Evolutionary conservation across 1,140 invertebrate species (phyloP).

Genomic region (Zaprionus ghesquierei): DNA sequence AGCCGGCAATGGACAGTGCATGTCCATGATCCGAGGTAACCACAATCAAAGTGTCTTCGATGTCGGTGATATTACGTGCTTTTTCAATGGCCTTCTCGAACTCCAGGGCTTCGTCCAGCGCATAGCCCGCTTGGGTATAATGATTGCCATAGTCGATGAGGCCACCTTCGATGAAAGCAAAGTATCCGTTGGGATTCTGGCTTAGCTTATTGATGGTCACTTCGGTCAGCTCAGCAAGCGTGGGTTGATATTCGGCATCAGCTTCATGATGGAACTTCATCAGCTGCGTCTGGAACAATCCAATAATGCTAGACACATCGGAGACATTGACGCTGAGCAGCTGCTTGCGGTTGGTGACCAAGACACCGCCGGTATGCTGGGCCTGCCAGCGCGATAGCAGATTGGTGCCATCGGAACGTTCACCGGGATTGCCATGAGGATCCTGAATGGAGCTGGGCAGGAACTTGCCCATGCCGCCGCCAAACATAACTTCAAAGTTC

Average conservation of each 20-base stretch:
- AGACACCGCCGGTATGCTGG: conserved; percentile 64
- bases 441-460: conserved; percentile 83
- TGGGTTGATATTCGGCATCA: conserved; percentile 84
- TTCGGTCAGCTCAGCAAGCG: conserved; percentile 90
- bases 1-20: conserved; percentile 85
- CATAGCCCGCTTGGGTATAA: conserved; percentile 83
- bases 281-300: conserved; percentile 83
- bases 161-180: conserved; percentile 87
- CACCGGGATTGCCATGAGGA: conserved; percentile 83
- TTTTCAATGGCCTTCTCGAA: conserved; percentile 85
- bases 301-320: conserved; percentile 83
- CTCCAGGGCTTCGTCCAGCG: conserved; percentile 86
- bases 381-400: conserved; percentile 83
- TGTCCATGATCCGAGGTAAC: conserved; percentile 88
- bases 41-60: conserved; percentile 86
- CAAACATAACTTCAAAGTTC: conserved; percentile 86
- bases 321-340: conserved; percentile 77
- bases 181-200: conserved; percentile 87
- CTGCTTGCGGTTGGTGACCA: conserved; percentile 85
- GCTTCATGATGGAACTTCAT: conserved; percentile 84
- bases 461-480: conserved; percentile 87
- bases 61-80: conserved; percentile 83
- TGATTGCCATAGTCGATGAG: conserved; percentile 87
- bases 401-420: conserved; percentile 83
- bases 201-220: conserved; percentile 86